A percentile compares a stretch with the other conserved stretches of the same genome.
Conservation (phyloP, 2,113 vertebrate genomes). For the Xyliphius kryptos region DNA sequence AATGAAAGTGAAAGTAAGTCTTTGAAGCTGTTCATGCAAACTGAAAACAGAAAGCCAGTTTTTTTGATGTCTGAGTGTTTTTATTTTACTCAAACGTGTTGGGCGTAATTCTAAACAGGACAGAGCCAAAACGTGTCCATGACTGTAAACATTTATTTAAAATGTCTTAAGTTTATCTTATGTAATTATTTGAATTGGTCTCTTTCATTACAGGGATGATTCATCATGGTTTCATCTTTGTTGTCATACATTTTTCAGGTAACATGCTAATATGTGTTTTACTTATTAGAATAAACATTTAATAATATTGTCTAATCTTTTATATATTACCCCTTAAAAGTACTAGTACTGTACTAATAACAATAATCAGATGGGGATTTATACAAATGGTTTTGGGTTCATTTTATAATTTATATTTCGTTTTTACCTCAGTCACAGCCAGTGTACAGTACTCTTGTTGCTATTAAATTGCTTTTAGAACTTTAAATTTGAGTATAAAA, state of each 20-base stretch:
- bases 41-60: not conserved
- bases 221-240: constrained; percentile 16
- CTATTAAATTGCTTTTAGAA: too few relatives aligned
- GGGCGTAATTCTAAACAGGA: too few relatives aligned
- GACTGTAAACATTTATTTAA: not conserved
- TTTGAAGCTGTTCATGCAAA: not conserved
- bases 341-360: too few relatives aligned
- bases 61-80: not conserved
- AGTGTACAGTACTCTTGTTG: too few relatives aligned
- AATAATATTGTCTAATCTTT: not conserved
- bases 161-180: not conserved
- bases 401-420: too few relatives aligned
- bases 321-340: not conserved
- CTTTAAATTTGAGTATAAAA: too few relatives aligned
- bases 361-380: too few relatives aligned
- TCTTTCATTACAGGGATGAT: constrained; percentile 23
- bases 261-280: not conserved
- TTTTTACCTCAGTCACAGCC: too few relatives aligned
- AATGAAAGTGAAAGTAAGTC: constrained; percentile 2
- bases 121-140: too few relatives aligned
- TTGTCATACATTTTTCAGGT: constrained; percentile 35
- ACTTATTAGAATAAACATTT: not conserved
- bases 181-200: not conserved
- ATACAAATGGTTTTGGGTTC: too few relatives aligned
- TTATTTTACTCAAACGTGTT: too few relatives aligned